Evolutionary conservation across 2,113 vertebrate species (phyloP).

Genomic region (Probosciger aterrimus): DNA sequence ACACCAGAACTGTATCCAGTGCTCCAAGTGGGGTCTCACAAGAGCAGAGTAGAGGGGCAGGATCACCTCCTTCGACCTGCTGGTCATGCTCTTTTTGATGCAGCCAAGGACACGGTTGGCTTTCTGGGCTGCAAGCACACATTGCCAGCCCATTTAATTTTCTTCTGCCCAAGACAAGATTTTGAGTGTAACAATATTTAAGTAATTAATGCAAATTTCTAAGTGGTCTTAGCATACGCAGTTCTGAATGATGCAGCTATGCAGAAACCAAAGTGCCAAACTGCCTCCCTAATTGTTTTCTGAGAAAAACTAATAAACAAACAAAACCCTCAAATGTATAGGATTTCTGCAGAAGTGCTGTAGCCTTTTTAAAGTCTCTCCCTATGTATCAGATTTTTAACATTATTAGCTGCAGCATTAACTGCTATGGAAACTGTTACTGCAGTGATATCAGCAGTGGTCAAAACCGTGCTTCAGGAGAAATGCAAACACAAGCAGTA

Average conservation of each 20-base stretch:
- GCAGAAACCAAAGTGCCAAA: neutral
- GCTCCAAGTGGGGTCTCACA: too few relatives aligned
- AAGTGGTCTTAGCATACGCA: neutral
- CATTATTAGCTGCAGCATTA: constrained; percentile 6
- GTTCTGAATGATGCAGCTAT: neutral
- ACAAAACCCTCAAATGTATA: neutral
- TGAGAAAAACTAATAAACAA: neutral
- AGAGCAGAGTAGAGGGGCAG: neutral
- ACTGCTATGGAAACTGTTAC: constrained; percentile 35
- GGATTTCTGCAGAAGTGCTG: neutral
- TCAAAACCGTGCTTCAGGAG: neutral
- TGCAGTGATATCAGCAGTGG: neutral
- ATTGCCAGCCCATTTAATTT: neutral
- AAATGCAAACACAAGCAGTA: neutral
- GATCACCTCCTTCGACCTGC: neutral
- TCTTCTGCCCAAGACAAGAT: neutral
- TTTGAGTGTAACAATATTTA: neutral
- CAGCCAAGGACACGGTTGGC: too few relatives aligned
- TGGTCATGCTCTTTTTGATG: neutral
- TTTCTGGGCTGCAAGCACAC: neutral
- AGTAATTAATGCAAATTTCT: neutral
- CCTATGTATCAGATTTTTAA: neutral
- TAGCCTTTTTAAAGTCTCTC: neutral
- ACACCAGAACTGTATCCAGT: too few relatives aligned
- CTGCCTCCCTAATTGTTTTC: neutral